Conservation (phyloP, 2,888 invertebrate genomes). For the Vannuccia rotundouncinata region DNA sequence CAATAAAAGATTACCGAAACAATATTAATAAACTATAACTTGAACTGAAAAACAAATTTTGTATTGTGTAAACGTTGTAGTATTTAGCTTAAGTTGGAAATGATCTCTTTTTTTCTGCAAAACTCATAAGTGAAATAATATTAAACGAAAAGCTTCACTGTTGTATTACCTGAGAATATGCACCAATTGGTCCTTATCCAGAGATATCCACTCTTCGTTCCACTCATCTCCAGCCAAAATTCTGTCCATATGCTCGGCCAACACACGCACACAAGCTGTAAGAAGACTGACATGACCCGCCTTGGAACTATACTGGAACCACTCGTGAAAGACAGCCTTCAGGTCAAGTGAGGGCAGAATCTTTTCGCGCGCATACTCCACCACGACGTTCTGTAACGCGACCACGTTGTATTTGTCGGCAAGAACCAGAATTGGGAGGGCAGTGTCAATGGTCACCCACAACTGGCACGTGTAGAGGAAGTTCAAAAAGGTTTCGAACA, state of each 20-base stretch:
- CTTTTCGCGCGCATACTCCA: slow-evolving; percentile 55
- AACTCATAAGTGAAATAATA: too few relatives aligned
- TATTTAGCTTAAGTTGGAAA: too few relatives aligned
- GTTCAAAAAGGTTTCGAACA: slow-evolving; percentile 55
- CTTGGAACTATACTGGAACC: slow-evolving; percentile 58
- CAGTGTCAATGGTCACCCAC: slow-evolving; percentile 53
- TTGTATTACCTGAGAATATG: too few relatives aligned
- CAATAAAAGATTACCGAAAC: too few relatives aligned
- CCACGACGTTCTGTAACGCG: slow-evolving; percentile 55
- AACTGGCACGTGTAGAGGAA: slow-evolving; percentile 58
- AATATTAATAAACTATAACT: too few relatives aligned
- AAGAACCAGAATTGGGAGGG: slow-evolving; percentile 55
- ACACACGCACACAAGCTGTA: slow-evolving; percentile 46
- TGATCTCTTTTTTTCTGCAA: too few relatives aligned
- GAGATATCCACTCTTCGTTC: slow-evolving; percentile 58
- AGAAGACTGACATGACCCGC: slow-evolving; percentile 48
- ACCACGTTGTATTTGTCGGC: slow-evolving; percentile 58
- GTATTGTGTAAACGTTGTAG: too few relatives aligned
- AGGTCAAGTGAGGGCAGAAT: slow-evolving; percentile 52
- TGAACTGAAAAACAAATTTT: too few relatives aligned
- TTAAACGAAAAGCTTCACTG: too few relatives aligned
- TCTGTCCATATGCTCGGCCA: slow-evolving; percentile 51
- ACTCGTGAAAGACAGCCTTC: slow-evolving; percentile 57
- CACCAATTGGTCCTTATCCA: too few relatives aligned
- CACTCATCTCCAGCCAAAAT: slow-evolving; percentile 53